These are phyloP conservation scores for Neria commutata DNA, from an alignment of 2,888 invertebrate species.

Conservation along the genomic window DNA sequence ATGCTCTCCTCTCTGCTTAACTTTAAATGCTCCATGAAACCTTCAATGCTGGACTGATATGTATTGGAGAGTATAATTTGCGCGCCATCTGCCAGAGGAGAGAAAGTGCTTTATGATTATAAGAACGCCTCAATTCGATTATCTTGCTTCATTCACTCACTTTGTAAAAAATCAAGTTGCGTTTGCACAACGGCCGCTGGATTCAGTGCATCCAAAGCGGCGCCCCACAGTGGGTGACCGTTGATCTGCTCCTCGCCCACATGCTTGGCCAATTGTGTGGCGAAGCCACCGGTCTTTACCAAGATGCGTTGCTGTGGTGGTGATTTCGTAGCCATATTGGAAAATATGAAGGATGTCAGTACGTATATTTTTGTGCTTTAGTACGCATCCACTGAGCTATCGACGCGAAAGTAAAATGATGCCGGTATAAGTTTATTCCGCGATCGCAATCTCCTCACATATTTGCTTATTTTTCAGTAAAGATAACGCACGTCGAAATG, in stretches of 20 bases:
- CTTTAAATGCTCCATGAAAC: conserved; percentile 76
- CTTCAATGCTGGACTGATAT: conserved; percentile 83
- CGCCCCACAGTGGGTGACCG: conserved; percentile 88
- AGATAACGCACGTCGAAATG: too few species aligned
- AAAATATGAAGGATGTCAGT: too few species aligned
- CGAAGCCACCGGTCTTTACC: conserved; percentile 77
- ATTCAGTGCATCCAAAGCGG: conserved; percentile 77
- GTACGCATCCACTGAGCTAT: too few species aligned
- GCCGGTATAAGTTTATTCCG: too few species aligned
- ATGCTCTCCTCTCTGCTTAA: conserved; percentile 71
- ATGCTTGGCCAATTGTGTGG: conserved; percentile 77
- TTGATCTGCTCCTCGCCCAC: conserved; percentile 76
- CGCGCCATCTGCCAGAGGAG: conserved; percentile 73
- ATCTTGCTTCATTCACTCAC: conserved; percentile 61
- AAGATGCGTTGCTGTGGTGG: conserved; percentile 61
- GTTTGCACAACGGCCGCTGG: conserved; percentile 78
- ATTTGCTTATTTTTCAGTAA: too few species aligned
- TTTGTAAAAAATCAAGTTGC: conserved; percentile 80
- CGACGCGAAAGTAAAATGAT: too few species aligned
- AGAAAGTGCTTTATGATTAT: conserved; percentile 26
- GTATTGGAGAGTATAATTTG: conserved; percentile 86
- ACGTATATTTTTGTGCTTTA: too few species aligned
- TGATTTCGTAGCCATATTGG: too few species aligned
- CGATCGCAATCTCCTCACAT: too few species aligned
- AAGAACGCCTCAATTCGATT: too few species aligned